Evolutionary conservation across 53 echinoderm and acorn worm genomes (phyloP).

Genomic region (Paelopatides confundens): DNA sequence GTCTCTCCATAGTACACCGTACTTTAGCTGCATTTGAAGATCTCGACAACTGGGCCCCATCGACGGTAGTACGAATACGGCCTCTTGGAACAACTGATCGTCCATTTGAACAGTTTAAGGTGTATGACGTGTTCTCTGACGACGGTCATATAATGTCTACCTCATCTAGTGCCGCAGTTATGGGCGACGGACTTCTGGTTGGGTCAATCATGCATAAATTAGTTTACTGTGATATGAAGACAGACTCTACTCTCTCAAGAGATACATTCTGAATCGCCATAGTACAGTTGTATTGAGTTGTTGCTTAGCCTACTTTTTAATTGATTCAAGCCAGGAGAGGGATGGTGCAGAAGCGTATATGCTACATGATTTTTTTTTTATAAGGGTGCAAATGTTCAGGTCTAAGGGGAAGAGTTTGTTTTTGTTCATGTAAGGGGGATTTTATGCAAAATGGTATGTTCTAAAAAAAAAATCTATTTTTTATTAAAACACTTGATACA

Average conservation of each 20-base stretch:
- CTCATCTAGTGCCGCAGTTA: conserved; percentile 4
- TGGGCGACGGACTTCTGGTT: neutral
- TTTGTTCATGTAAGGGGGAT: no score
- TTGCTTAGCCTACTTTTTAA: no score
- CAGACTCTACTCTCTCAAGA: neutral
- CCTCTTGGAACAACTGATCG: conserved; percentile 29
- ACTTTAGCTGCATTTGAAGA: neutral
- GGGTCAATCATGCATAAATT: conserved; percentile 31
- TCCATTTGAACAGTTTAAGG: conserved; percentile 28
- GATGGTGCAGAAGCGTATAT: no score
- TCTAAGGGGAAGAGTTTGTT: no score
- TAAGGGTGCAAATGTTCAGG: no score
- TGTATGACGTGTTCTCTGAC: conserved; percentile 28
- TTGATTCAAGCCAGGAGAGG: no score
- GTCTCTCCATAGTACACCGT: neutral
- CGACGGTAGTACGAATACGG: conserved; percentile 12
- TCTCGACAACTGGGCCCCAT: neutral
- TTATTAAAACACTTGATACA: no score
- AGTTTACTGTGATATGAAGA: conserved; percentile 42
- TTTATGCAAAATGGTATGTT: no score
- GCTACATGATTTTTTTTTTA: no score
- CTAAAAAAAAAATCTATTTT: no score
- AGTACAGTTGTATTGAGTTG: no score
- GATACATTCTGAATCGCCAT: conserved; percentile 4
- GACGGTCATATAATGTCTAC: conserved; percentile 5